Percentiles rank a stretch among this genome's conserved stretches.
These are phyloP conservation scores for Mizuhopecten yessoensis DNA, from an alignment of 1,140 invertebrate species.

Conservation along the genomic window DNA sequence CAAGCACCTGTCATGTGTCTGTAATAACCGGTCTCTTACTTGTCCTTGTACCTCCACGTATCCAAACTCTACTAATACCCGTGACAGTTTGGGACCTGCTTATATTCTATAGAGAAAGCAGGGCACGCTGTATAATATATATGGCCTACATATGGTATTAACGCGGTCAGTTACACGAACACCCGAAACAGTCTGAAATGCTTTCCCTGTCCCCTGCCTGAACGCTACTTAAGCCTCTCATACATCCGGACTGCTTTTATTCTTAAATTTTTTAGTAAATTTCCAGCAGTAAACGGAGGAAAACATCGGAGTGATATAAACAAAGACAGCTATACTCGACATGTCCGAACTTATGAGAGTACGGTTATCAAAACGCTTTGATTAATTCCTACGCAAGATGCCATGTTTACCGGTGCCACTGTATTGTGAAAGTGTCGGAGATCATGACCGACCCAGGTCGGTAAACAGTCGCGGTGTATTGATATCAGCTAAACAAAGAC, in stretches of 20 bases:
- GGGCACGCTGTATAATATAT: background rate
- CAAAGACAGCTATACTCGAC: background rate
- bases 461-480: slow-evolving; percentile 25
- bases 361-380: slow-evolving; percentile 32
- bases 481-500: slow-evolving; percentile 16
- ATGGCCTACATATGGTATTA: background rate
- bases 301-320: background rate
- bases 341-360: slow-evolving; percentile 25
- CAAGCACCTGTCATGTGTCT: background rate
- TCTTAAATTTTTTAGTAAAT: background rate
- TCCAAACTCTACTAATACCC: background rate
- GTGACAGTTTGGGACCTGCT: background rate
- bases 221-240: background rate
- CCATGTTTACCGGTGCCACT: background rate
- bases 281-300: background rate
- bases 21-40: background rate
- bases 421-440: slow-evolving; percentile 37
- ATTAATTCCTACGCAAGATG: slow-evolving; percentile 33
- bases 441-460: background rate
- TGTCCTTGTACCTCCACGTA: background rate
- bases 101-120: background rate
- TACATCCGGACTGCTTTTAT: background rate
- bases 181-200: background rate
- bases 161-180: background rate
- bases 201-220: background rate